These are phyloP conservation scores for Lanius ludovicianus DNA, from an alignment of 2,113 vertebrate species.

Conservation along the genomic window DNA sequence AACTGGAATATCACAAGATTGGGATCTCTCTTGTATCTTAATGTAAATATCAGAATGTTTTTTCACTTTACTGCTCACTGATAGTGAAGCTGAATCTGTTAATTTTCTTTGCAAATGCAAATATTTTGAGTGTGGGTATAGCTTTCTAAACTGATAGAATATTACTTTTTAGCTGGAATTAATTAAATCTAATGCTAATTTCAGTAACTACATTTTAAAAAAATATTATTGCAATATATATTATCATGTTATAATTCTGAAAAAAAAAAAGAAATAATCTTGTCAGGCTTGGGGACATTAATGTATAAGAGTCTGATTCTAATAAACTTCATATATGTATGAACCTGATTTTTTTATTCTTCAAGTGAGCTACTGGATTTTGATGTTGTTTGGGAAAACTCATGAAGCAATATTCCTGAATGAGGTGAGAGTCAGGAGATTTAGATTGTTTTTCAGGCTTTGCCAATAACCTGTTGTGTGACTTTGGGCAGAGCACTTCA, in stretches of 20 bases:
- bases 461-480: not conserved
- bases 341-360: not conserved
- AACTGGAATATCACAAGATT: not conserved
- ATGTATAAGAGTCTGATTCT: not conserved
- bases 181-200: slow-evolving; percentile 25
- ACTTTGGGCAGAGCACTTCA: not conserved
- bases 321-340: not conserved
- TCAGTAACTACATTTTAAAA: not conserved
- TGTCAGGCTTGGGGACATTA: not conserved
- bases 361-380: not conserved
- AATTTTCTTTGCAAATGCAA: not conserved
- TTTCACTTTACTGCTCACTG: not conserved
- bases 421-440: not conserved
- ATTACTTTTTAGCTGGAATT: not conserved
- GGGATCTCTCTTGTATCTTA: not conserved
- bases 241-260: not conserved
- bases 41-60: not conserved
- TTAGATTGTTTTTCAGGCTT: not conserved
- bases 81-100: not conserved
- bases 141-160: not conserved
- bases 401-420: not conserved
- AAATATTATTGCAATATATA: not conserved
- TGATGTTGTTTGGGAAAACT: not conserved
- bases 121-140: not conserved
- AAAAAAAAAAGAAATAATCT: not conserved